Evolutionary conservation across 2,113 vertebrate species (phyloP).

Genomic region (Aptenodytes forsteri): DNA sequence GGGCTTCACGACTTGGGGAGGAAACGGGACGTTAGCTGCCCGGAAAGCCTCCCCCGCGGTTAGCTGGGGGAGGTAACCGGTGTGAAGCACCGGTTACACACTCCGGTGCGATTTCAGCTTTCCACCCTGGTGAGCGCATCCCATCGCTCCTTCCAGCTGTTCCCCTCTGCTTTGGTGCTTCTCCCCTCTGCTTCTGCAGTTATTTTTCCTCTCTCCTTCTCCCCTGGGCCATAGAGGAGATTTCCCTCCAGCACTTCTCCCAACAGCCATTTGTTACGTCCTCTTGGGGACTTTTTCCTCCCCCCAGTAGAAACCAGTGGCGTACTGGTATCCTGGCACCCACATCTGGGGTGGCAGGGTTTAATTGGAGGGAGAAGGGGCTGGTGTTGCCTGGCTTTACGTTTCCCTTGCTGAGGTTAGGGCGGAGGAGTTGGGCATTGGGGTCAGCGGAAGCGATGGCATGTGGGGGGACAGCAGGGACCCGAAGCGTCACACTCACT

Average conservation of each 20-base stretch:
- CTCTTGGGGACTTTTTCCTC: not conserved
- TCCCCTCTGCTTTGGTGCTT: not conserved
- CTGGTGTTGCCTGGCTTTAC: not conserved
- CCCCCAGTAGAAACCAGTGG: not conserved
- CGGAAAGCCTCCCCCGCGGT: not conserved
- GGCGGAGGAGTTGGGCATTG: rapidly evolving
- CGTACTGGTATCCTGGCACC: not conserved
- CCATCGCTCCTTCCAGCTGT: too few species aligned
- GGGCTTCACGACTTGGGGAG: constrained; percentile 89
- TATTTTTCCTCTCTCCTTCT: not conserved
- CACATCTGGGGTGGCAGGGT: not conserved
- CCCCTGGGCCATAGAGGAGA: not conserved
- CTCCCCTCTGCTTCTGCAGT: too few species aligned
- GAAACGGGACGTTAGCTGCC: not conserved
- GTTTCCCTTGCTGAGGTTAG: not conserved
- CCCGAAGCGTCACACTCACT: constrained; percentile 64
- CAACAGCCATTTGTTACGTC: not conserved
- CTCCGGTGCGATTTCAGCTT: rapidly evolving
- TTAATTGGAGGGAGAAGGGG: not conserved
- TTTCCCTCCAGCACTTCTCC: not conserved
- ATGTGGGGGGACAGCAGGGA: rapidly evolving
- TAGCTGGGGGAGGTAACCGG: too few species aligned
- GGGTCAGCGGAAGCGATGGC: rapidly evolving
- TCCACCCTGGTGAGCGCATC: rapidly evolving
- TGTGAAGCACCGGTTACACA: too few species aligned